Evolutionary conservation across 1,140 invertebrate genomes (phyloP).

Genomic region (Glossosoma conforme): DNA sequence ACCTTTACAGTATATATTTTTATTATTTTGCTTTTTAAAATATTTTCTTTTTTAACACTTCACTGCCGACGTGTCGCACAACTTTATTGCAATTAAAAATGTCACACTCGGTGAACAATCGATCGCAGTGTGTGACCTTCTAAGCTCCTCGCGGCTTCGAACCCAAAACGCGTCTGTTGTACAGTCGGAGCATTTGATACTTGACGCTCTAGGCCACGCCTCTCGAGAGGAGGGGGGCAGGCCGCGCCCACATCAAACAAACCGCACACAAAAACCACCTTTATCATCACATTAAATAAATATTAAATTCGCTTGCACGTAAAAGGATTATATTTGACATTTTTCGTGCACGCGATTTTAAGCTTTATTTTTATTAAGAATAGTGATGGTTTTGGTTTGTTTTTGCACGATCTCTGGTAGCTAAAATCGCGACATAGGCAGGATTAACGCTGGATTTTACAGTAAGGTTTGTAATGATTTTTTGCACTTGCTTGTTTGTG

Average conservation of each 20-base stretch:
- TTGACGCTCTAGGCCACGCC: no score
- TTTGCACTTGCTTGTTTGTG: conserved; percentile 13
- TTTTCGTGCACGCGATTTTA: background rate
- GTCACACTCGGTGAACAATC: no score
- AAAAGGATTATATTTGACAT: background rate
- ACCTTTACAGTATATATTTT: no score
- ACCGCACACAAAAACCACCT: conserved; percentile 9
- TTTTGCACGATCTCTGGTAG: conserved; percentile 22
- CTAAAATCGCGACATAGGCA: conserved; percentile 28
- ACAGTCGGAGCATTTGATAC: no score
- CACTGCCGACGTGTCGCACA: no score
- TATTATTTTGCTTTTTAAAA: no score
- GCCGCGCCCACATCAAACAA: background rate
- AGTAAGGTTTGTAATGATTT: conserved; percentile 28
- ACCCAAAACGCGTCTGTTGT: no score
- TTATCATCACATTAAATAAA: conserved; percentile 6
- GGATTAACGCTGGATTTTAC: conserved; percentile 27
- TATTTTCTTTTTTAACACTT: no score
- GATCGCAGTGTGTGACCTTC: no score
- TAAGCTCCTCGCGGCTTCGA: no score
- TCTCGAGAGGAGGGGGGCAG: conserved; percentile 1
- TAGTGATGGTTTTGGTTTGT: background rate
- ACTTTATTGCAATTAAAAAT: no score
- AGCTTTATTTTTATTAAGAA: background rate
- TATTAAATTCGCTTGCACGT: background rate